phyloP scores from a whole-genome alignment of 1,140 invertebrate species.

The Maconellicoccus hirsutus region DNA sequence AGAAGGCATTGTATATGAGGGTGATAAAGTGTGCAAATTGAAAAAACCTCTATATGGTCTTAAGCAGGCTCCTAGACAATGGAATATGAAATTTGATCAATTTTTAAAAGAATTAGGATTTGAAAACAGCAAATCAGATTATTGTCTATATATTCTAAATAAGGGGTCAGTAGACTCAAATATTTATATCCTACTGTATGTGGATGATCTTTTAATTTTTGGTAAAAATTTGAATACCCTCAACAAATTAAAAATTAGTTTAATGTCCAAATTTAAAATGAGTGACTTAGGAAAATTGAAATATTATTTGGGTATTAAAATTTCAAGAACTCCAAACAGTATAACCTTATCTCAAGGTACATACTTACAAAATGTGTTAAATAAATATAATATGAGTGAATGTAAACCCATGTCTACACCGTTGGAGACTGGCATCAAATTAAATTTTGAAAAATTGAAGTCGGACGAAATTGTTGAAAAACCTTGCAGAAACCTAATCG shows the following conservation, averaged over 20 bases:
- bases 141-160: slow-evolving; percentile 15
- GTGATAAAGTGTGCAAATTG: slow-evolving; percentile 25
- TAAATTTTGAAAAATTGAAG: too few species aligned
- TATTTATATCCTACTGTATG: slow-evolving; percentile 20
- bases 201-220: slow-evolving; percentile 24
- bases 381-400: background rate
- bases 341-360: background rate
- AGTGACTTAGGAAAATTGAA: background rate
- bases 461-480: background rate
- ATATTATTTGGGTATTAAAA: slow-evolving; percentile 22
- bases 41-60: slow-evolving; percentile 21
- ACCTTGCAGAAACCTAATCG: slow-evolving; percentile 25
- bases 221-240: background rate
- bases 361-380: background rate
- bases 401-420: background rate
- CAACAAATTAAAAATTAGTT: background rate
- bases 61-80: slow-evolving; percentile 19
- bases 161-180: background rate
- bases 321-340: slow-evolving; percentile 22
- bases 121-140: slow-evolving; percentile 18
- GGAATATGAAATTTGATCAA: slow-evolving; percentile 15
- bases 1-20: background rate
- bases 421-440: background rate
- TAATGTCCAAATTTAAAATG: slow-evolving; percentile 21
- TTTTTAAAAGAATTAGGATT: slow-evolving; percentile 30